Percentiles rank a stretch among this genome's conserved stretches.
phyloP scores from a whole-genome alignment of 2,113 vertebrate genomes.

The Cyphomyrus plagiostoma region DNA sequence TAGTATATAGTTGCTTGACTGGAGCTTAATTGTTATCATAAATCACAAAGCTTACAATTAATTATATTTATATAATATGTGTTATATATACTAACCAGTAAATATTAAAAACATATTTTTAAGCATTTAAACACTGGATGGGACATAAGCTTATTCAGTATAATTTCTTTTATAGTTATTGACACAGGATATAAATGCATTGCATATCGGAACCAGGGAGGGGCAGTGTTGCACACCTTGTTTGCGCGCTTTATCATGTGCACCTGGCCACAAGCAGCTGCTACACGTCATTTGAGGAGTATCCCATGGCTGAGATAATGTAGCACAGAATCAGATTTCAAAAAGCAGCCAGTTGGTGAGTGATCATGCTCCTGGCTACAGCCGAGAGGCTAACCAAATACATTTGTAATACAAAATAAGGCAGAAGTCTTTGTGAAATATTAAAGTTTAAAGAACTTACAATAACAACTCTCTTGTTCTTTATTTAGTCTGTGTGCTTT shows the following conservation, averaged over 20 bases:
- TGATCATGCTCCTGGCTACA: background rate
- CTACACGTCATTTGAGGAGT: background rate
- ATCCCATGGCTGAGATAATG: background rate
- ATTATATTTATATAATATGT: background rate
- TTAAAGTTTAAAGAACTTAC: background rate
- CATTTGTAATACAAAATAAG: background rate
- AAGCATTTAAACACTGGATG: background rate
- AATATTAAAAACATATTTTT: background rate
- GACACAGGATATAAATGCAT: background rate
- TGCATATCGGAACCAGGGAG: background rate
- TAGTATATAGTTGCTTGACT: background rate
- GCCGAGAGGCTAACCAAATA: background rate
- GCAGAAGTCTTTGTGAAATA: background rate
- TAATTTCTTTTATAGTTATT: background rate
- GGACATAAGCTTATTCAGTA: background rate
- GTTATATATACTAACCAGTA: background rate
- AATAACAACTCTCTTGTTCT: background rate
- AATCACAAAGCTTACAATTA: background rate
- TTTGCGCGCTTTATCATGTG: background rate
- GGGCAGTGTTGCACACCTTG: background rate
- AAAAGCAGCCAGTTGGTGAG: background rate
- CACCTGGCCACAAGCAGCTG: background rate
- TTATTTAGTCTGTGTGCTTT: background rate
- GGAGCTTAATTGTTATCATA: background rate
- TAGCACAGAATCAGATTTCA: background rate